Conservation (phyloP, 1,140 invertebrate species). For the Neotoxoptera formosana region DNA sequence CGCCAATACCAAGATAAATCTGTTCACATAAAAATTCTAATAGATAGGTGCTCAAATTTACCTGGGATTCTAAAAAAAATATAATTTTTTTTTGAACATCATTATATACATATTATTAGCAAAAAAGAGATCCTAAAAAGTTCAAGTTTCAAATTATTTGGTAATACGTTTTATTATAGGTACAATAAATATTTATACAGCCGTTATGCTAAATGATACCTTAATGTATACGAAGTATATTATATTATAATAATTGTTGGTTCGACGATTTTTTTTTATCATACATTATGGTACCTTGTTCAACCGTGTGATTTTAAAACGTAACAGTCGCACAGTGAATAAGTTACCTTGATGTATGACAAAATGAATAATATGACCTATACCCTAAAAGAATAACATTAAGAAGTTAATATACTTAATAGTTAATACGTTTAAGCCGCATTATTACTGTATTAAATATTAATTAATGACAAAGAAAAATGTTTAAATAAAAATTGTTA, state of each 20-base stretch:
- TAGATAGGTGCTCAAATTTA: background rate
- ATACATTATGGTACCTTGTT: constrained; percentile 29
- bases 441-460: background rate
- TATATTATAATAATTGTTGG: background rate
- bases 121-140: background rate
- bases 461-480: background rate
- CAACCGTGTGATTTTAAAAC: constrained; percentile 22
- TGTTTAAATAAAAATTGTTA: background rate
- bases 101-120: background rate
- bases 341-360: constrained; percentile 45
- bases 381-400: background rate
- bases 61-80: background rate
- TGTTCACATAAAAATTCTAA: background rate
- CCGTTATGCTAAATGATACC: background rate
- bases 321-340: constrained; percentile 33
- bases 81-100: background rate
- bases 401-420: background rate
- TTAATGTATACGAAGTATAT: background rate
- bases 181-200: background rate
- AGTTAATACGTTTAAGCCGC: too few relatives aligned
- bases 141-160: background rate
- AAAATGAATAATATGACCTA: background rate
- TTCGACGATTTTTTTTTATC: constrained; percentile 15
- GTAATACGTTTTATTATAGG: background rate
- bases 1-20: background rate